Base-by-base conservation (phyloP, 2,888 invertebrate genomes). In the Megaustenia siamemsis region DNA sequence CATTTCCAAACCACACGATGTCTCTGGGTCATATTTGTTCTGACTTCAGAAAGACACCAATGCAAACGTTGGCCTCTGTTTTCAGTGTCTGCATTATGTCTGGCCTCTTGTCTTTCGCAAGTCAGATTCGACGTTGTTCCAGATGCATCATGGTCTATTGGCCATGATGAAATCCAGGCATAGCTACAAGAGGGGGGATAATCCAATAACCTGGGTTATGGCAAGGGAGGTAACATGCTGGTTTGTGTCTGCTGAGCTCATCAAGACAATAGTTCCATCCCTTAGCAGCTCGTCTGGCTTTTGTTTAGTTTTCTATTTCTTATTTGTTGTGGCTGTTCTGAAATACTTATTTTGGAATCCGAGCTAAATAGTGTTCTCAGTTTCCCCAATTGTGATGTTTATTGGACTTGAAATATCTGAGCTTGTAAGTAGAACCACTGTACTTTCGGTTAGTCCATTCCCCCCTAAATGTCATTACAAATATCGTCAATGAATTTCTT, bases 151-250 rank as follows among this genome's bases (percentile, higher is more conserved):
- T 73, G 69, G 81, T 49, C 81, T 69, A 82, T 82, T 71, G 71
- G 73, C 40, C 73, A 56, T 82, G 81, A 82, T 82, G 81, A 73
- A 56, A 73, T 43, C 24, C 81, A 82, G 81, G 40, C 81, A 73
- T 82, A 53, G 81, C 73, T 73, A 82, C 71, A 56, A 56, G 60
- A 82, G 66, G 81, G 81, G 81, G 60, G 40, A 43, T 56, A 82
- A 71, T 73, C 71, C 69, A 82, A 71, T 73, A 82, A 71, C 56
- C 0, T 21, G 73, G 81, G 71, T 82, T 82, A 73, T 82, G 56
- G 81, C 81, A 82, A 82, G 81, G 81, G 81, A 82, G 73, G 73
- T 56, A 82, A 82, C 81, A 82, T 82, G 81, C 81, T 82, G 81
- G 81, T 69, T 82, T 71, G 81, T 82, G 81, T 82, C 81, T 73